A percentile compares a stretch with the other conserved stretches of the same genome.
phyloP scores from a whole-genome alignment of 1,140 invertebrate genomes.

The Calosoma granatense region DNA sequence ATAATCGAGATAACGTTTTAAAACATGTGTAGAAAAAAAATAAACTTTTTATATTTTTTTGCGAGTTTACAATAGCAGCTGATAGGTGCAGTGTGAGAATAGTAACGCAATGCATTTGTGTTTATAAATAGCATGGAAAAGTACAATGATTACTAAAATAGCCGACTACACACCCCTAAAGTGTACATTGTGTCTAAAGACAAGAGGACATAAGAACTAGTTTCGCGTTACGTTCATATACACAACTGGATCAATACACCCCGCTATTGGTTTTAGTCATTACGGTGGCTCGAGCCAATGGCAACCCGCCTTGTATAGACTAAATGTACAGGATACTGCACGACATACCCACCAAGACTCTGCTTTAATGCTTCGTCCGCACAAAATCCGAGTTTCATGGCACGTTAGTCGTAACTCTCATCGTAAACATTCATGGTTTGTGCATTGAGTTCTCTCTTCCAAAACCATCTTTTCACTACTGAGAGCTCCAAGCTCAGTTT shows the following conservation, averaged over 20 bases:
- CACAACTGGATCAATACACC: conserved; percentile 19
- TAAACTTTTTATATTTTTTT: no score
- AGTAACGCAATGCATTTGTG: neutral
- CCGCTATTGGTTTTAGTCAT: conserved; percentile 21
- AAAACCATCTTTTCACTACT: neutral
- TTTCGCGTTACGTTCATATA: neutral
- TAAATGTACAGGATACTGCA: neutral
- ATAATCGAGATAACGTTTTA: no score
- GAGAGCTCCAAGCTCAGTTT: no score
- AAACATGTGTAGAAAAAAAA: no score
- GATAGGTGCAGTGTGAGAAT: neutral
- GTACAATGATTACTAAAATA: conserved; percentile 6
- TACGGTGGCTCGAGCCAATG: conserved; percentile 17
- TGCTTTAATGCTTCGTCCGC: neutral
- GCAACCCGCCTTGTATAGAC: conserved; percentile 3
- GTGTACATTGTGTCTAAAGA: no score
- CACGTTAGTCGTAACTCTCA: neutral
- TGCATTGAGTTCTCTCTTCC: no score
- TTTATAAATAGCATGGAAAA: conserved; percentile 5
- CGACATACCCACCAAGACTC: neutral
- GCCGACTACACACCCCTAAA: neutral
- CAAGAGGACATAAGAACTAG: neutral
- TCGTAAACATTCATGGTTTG: neutral
- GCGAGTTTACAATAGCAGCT: neutral
- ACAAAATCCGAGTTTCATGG: neutral